Percentiles rank a stretch among this genome's conserved stretches.
phyloP scores from a whole-genome alignment of 2,888 invertebrate species.

The Agrenia bidenticulata region DNA sequence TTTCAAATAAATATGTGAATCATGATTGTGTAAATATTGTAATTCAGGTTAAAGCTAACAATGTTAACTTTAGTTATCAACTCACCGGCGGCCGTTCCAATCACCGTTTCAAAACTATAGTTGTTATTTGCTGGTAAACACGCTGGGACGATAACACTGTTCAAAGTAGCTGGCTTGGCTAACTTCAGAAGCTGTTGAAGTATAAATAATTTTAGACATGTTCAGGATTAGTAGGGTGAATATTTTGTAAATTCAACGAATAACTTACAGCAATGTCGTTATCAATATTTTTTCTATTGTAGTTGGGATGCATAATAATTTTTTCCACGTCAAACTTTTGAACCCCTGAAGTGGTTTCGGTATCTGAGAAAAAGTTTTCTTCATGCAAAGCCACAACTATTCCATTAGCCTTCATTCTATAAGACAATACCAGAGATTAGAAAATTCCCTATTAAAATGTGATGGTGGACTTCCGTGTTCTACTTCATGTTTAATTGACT shows the following conservation, averaged over 20 bases:
- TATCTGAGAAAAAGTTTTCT: constrained; percentile 40
- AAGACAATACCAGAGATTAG: neutral
- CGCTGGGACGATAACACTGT: constrained; percentile 43
- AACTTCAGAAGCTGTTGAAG: constrained; percentile 40
- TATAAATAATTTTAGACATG: neutral
- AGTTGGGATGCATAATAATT: constrained; percentile 45
- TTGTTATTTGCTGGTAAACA: constrained; percentile 50
- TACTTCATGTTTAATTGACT: too few species aligned
- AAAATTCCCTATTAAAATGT: neutral
- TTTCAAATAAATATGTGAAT: neutral
- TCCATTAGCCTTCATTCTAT: constrained; percentile 39
- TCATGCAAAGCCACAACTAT: constrained; percentile 48
- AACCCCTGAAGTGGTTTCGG: constrained; percentile 26
- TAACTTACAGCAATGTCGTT: constrained; percentile 49
- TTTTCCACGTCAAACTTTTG: constrained; percentile 28
- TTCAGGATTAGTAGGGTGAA: neutral
- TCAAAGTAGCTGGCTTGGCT: constrained; percentile 32
- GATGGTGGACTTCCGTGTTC: too few species aligned
- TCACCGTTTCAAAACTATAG: constrained; percentile 34
- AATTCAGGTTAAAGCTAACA: neutral
- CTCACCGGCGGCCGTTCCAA: constrained; percentile 46
- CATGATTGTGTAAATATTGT: neutral
- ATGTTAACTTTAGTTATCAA: neutral
- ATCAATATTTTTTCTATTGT: constrained; percentile 40
- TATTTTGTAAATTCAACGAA: neutral